phyloP scores from a whole-genome alignment of 2,888 invertebrate species.

The Carpatolechia fugitivella region DNA sequence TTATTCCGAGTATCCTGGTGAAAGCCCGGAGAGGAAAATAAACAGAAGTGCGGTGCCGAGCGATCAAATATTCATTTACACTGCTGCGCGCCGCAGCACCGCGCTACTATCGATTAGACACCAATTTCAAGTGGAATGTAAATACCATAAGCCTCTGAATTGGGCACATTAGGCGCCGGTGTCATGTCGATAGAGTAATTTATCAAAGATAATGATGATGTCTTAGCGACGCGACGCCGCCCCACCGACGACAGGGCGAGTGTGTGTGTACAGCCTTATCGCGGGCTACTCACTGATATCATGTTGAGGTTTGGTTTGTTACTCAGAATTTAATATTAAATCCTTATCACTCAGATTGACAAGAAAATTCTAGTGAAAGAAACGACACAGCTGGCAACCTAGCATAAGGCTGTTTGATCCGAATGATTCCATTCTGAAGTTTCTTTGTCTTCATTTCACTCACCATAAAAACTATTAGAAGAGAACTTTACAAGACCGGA shows the following conservation, averaged over 20 bases:
- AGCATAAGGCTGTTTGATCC: too few species aligned
- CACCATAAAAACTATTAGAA: too few species aligned
- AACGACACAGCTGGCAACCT: too few species aligned
- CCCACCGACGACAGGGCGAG: not conserved
- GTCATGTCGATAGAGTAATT: slow-evolving; percentile 5
- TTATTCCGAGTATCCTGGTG: slow-evolving; percentile 15
- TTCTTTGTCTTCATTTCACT: too few species aligned
- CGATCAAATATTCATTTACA: slow-evolving; percentile 27
- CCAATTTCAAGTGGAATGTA: slow-evolving; percentile 26
- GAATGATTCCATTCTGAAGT: too few species aligned
- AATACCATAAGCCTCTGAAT: slow-evolving; percentile 20
- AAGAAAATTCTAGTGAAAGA: too few species aligned
- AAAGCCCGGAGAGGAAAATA: slow-evolving; percentile 12
- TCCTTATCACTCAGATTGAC: too few species aligned
- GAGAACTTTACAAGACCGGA: not conserved
- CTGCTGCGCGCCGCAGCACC: slow-evolving; percentile 12
- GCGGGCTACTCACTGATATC: not conserved
- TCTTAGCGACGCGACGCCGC: not conserved
- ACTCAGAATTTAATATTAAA: too few species aligned
- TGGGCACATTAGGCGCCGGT: slow-evolving; percentile 13
- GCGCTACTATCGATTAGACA: slow-evolving; percentile 24
- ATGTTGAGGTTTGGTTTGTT: not conserved
- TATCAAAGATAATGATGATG: slow-evolving; percentile 7
- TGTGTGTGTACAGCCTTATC: not conserved
- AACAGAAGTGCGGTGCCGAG: slow-evolving; percentile 13